These are phyloP conservation scores for Papilio polytes DNA, from an alignment of 1,140 invertebrate species.

Conservation along the genomic window DNA sequence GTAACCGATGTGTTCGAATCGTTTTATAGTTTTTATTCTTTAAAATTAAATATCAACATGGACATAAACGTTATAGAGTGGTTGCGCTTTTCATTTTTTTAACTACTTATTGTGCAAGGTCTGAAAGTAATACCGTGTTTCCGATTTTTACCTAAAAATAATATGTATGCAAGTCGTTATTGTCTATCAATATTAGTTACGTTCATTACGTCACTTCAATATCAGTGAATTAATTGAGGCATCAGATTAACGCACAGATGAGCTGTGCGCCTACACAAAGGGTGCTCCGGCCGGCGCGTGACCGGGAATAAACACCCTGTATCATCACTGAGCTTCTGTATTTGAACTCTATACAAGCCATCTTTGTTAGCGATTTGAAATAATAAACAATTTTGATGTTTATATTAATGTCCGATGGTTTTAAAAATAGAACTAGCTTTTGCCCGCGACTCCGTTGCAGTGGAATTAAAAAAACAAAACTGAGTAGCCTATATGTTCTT, in stretches of 20 bases:
- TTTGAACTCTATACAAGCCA: not conserved
- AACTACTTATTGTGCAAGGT: no score
- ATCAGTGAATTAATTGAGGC: slow-evolving; percentile 69
- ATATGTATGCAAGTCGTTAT: not conserved
- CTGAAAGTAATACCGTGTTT: no score
- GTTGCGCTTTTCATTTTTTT: not conserved
- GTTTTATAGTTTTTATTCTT: slow-evolving; percentile 50
- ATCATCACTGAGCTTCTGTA: not conserved
- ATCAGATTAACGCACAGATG: slow-evolving; percentile 71
- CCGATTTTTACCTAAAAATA: no score
- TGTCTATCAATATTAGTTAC: slow-evolving; percentile 30
- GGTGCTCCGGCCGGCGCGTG: slow-evolving; percentile 59
- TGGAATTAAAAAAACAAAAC: no score
- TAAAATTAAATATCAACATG: not conserved
- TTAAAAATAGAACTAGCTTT: not conserved
- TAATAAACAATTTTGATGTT: not conserved
- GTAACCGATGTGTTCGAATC: slow-evolving; percentile 58
- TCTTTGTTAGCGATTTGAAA: not conserved
- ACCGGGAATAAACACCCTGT: slow-evolving; percentile 59
- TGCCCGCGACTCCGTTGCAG: no score
- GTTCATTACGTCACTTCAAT: slow-evolving; percentile 43
- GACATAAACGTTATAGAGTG: not conserved
- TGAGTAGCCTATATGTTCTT: no score
- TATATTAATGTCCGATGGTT: not conserved
- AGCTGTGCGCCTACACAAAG: slow-evolving; percentile 58